phyloP scores from a whole-genome alignment of 2,797 vertebrate genomes.

The Adrianichthys oophorus region DNA sequence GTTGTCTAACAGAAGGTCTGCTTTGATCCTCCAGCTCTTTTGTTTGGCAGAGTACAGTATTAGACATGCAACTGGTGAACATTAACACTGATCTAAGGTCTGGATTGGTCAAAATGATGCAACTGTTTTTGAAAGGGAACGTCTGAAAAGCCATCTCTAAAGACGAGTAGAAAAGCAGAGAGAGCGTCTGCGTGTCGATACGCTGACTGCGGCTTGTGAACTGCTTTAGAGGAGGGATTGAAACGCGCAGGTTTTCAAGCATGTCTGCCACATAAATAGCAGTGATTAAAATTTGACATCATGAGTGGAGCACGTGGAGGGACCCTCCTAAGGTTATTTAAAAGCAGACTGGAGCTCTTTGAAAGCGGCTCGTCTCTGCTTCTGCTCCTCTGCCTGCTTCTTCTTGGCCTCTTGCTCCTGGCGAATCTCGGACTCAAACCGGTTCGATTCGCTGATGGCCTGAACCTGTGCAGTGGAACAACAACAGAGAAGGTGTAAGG shows the following conservation, averaged over 20 bases:
- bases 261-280: conserved; percentile 16
- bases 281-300: conserved; percentile 17
- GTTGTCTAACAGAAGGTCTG: neutral
- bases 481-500: conserved; percentile 3
- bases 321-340: conserved; percentile 64
- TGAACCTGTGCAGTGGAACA: conserved; percentile 77
- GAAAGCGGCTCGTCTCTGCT: conserved; percentile 89
- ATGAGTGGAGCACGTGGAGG: conserved; percentile 24
- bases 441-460: conserved; percentile 86
- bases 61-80: neutral
- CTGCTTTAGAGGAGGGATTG: neutral
- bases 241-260: neutral
- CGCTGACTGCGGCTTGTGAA: neutral
- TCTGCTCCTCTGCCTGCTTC: conserved; percentile 88
- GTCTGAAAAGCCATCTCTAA: too few species aligned
- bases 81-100: neutral
- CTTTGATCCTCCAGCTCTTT: neutral
- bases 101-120: neutral
- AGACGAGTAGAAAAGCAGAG: too few species aligned
- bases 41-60: neutral
- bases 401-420: conserved; percentile 92
- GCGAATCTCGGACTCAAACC: conserved; percentile 92
- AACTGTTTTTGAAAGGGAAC: too few species aligned
- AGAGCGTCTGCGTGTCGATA: too few species aligned
- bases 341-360: conserved; percentile 90